phyloP scores from a whole-genome alignment of 1,140 invertebrate species.

The Euschistus heros region DNA sequence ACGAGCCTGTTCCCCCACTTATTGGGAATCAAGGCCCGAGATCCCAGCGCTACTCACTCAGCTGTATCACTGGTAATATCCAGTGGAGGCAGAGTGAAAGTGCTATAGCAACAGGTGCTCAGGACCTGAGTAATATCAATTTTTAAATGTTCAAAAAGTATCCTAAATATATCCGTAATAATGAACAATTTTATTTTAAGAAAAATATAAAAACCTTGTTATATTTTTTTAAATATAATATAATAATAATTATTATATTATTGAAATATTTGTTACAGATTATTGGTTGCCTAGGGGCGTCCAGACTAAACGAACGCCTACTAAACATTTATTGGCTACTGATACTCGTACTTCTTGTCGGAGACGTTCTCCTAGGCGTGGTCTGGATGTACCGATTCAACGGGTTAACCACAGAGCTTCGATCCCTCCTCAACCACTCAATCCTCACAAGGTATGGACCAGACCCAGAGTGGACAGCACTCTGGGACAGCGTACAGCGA shows the following conservation, averaged over 20 bases:
- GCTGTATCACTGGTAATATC: no score
- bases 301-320: slow-evolving; percentile 64
- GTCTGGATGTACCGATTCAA: slow-evolving; percentile 78
- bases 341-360: slow-evolving; percentile 63
- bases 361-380: slow-evolving; percentile 72
- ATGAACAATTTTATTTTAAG: no score
- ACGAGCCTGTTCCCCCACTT: no score
- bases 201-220: no score
- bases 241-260: not conserved
- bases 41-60: no score
- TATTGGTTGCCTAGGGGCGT: slow-evolving; percentile 66
- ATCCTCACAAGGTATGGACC: slow-evolving; percentile 44
- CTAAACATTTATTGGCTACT: slow-evolving; percentile 78
- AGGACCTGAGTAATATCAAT: no score
- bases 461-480: slow-evolving; percentile 57
- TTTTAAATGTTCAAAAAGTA: no score
- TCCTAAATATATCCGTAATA: no score
- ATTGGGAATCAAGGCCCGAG: no score
- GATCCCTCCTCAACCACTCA: slow-evolving; percentile 49
- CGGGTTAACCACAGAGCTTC: slow-evolving; percentile 56
- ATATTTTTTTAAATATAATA: no score
- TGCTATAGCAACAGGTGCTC: no score
- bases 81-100: no score
- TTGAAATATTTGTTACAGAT: slow-evolving; percentile 32
- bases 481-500: slow-evolving; percentile 69